Evolutionary conservation across 2,113 vertebrate species (phyloP).

Genomic region (Scalopus aquaticus): DNA sequence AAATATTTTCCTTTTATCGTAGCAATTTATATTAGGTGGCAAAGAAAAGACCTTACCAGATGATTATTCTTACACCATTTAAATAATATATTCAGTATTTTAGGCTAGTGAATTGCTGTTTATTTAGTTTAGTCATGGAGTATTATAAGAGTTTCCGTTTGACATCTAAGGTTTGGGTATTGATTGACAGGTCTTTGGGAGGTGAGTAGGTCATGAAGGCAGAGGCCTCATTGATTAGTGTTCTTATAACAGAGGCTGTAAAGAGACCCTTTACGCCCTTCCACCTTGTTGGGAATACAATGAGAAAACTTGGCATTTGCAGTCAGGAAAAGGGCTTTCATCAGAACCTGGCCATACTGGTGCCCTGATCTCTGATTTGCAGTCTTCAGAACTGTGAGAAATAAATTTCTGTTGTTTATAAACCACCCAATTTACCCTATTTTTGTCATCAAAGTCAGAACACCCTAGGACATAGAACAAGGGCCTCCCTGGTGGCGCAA

Average conservation of each 20-base stretch:
- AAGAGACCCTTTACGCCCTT: background rate
- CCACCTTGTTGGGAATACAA: background rate
- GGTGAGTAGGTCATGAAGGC: background rate
- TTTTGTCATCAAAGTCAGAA: background rate
- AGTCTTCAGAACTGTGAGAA: background rate
- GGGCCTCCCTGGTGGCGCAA: too few species aligned
- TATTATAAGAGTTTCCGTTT: background rate
- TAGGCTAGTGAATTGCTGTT: background rate
- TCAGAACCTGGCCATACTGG: background rate
- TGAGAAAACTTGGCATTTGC: background rate
- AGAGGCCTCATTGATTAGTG: background rate
- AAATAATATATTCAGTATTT: background rate
- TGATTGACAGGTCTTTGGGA: background rate
- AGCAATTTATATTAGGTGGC: background rate
- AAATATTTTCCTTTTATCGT: slow-evolving; percentile 27
- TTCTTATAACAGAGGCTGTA: background rate
- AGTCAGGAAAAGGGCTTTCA: background rate
- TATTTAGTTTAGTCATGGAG: background rate
- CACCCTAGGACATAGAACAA: background rate
- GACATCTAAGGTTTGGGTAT: background rate
- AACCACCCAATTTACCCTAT: background rate
- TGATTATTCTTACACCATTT: background rate
- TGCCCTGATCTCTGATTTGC: background rate
- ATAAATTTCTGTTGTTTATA: background rate
- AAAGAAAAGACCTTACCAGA: slow-evolving; percentile 32